These are phyloP conservation scores for Hippocampus comes DNA, from an alignment of 2,113 vertebrate species.

Conservation along the genomic window DNA sequence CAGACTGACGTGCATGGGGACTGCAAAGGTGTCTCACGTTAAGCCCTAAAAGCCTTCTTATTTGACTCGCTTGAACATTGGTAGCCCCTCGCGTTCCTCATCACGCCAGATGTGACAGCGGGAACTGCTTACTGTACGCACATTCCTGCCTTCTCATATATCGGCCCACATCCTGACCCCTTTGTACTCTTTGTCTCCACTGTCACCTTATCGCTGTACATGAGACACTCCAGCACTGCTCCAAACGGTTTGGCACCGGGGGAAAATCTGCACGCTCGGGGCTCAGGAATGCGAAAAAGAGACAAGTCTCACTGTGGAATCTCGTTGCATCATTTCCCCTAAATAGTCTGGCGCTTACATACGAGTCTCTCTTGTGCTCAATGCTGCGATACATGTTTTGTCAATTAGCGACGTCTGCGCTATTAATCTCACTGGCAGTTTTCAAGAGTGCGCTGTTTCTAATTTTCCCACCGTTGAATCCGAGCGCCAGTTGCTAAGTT, in stretches of 20 bases:
- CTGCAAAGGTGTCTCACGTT: conserved; percentile 43
- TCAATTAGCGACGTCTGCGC: conserved; percentile 2
- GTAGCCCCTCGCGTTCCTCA: conserved; percentile 18
- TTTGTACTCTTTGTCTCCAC: conserved; percentile 10
- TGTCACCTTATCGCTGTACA: conserved; percentile 21
- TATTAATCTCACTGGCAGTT: not conserved
- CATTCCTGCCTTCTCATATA: conserved; percentile 41
- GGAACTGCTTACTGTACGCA: conserved; percentile 42
- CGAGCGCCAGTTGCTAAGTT: conserved; percentile 11
- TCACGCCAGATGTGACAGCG: conserved; percentile 33
- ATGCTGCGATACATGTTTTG: conserved; percentile 41
- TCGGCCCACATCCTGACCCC: conserved; percentile 32
- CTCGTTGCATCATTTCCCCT: conserved; percentile 18
- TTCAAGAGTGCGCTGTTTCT: conserved; percentile 3
- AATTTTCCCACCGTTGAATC: not conserved
- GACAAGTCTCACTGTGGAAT: conserved; percentile 8
- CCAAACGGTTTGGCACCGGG: conserved; percentile 1
- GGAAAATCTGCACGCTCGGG: conserved; percentile 25
- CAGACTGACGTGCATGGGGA: not conserved
- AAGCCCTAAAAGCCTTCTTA: conserved; percentile 32
- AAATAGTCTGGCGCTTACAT: conserved; percentile 6
- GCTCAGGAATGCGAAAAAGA: conserved; percentile 6
- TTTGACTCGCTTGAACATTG: conserved; percentile 14
- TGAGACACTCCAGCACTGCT: conserved; percentile 19
- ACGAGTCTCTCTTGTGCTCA: conserved; percentile 34